Percentiles rank a stretch among this genome's conserved stretches.
These are phyloP conservation scores for Cyclophora punctaria DNA, from an alignment of 2,888 invertebrate genomes.

Conservation along the genomic window DNA sequence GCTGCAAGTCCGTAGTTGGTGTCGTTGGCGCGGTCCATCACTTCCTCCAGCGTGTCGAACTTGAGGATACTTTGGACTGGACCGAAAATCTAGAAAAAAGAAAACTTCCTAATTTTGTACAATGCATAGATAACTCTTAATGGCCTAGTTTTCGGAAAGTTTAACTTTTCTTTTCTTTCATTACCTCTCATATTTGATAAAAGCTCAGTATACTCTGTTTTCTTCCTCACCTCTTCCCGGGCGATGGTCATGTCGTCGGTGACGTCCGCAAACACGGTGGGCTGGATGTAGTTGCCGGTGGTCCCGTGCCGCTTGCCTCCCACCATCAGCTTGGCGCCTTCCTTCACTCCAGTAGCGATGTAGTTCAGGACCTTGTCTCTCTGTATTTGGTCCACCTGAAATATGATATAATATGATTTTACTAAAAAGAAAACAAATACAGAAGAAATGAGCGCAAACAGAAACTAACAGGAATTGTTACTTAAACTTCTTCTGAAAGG, in stretches of 20 bases:
- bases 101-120: constrained; percentile 1
- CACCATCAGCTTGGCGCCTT: constrained; percentile 85
- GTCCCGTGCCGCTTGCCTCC: constrained; percentile 80
- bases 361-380: constrained; percentile 83
- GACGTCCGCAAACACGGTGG: constrained; percentile 85
- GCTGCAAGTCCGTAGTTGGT: constrained; percentile 88
- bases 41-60: constrained; percentile 85
- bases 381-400: constrained; percentile 12
- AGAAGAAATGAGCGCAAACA: no score
- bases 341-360: constrained; percentile 83
- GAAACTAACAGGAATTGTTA: no score
- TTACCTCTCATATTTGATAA: no score
- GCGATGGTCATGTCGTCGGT: constrained; percentile 85
- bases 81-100: constrained; percentile 84
- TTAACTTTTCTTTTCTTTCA: no score
- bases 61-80: constrained; percentile 91
- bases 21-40: constrained; percentile 86
- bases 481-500: no score
- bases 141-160: no score
- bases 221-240: constrained; percentile 78
- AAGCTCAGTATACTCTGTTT: not conserved
- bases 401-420: no score
- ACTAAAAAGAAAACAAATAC: no score
- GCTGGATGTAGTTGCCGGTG: constrained; percentile 84
- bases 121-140: no score